Percentiles rank a stretch among this genome's conserved stretches.
phyloP scores from a whole-genome alignment of 2,888 invertebrate genomes.

The Heliconius ethilla region DNA sequence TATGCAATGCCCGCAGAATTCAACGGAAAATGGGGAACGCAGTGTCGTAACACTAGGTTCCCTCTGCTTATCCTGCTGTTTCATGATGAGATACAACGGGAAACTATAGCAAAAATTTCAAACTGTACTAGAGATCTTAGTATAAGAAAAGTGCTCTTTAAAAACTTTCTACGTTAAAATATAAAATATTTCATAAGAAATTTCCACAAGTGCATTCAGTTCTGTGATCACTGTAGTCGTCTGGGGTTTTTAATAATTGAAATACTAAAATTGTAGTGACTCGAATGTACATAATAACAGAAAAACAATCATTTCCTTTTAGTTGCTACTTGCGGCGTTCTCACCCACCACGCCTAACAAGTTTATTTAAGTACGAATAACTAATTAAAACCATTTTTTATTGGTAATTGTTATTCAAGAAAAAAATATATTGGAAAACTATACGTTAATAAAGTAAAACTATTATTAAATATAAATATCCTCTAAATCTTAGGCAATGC shows the following conservation, averaged over 20 bases:
- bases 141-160: too few relatives aligned
- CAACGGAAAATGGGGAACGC: too few relatives aligned
- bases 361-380: background rate
- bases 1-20: too few relatives aligned
- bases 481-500: background rate
- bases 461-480: too few relatives aligned
- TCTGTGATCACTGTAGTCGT: constrained; percentile 3
- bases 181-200: background rate
- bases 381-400: background rate
- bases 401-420: background rate
- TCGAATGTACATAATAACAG: background rate
- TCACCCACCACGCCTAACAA: constrained; percentile 2
- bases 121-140: background rate
- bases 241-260: background rate
- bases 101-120: too few relatives aligned
- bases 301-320: background rate
- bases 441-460: background rate
- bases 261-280: background rate
- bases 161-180: background rate
- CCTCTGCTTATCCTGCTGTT: too few relatives aligned
- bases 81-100: too few relatives aligned
- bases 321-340: background rate
- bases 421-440: background rate
- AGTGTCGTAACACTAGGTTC: too few relatives aligned
- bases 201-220: background rate